These are phyloP conservation scores for Drosophila dunni DNA, from an alignment of 1,140 invertebrate species.

Conservation along the genomic window DNA sequence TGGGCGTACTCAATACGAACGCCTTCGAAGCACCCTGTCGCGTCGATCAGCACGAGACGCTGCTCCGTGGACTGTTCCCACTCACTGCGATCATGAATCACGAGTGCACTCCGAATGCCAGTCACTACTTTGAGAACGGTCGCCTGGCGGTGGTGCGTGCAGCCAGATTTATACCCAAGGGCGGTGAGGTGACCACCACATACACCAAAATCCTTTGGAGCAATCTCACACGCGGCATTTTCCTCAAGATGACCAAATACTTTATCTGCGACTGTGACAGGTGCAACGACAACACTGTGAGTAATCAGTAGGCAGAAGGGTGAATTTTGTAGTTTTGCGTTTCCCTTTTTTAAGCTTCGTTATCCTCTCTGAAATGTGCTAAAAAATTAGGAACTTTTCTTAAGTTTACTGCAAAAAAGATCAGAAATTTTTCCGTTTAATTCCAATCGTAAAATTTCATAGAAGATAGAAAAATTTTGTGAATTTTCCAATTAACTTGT, in stretches of 20 bases:
- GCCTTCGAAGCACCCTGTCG: constrained; percentile 88
- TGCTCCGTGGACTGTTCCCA: constrained; percentile 90
- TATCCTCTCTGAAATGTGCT: too few relatives aligned
- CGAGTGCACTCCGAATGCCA: constrained; percentile 90
- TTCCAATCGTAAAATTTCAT: too few relatives aligned
- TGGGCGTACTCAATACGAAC: constrained; percentile 89
- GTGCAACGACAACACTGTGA: constrained; percentile 89
- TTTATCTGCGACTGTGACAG: constrained; percentile 90
- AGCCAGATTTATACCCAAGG: constrained; percentile 87
- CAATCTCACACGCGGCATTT: constrained; percentile 87
- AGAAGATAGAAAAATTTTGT: too few relatives aligned
- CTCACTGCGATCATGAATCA: constrained; percentile 91
- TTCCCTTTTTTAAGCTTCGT: too few relatives aligned
- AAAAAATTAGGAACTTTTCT: too few relatives aligned
- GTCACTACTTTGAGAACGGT: constrained; percentile 87
- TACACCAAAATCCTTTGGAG: constrained; percentile 91
- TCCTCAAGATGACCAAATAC: constrained; percentile 90
- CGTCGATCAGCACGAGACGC: constrained; percentile 85
- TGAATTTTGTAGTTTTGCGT: too few relatives aligned
- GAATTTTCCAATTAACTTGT: too few relatives aligned
- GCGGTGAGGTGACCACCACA: constrained; percentile 89
- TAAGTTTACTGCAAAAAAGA: too few relatives aligned
- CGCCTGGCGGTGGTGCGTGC: constrained; percentile 88
- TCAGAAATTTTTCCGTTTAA: too few relatives aligned
- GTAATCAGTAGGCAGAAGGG: constrained; percentile 6